Evolutionary conservation across 2,888 invertebrate genomes (phyloP).

Genomic region (Sicus ferrugineus): DNA sequence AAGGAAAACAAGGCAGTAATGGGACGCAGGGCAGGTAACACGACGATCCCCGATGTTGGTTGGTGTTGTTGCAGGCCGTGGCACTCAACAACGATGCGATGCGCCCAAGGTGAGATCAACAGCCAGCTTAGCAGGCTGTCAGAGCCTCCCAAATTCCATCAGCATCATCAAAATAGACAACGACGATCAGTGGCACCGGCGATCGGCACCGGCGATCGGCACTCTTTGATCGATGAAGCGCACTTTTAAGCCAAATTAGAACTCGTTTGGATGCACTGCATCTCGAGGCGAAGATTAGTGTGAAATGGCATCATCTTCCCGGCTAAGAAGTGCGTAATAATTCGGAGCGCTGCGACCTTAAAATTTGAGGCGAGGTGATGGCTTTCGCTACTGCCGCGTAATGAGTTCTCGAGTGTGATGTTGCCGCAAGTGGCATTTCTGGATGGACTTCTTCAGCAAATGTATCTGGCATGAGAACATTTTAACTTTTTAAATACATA

Average conservation of each 20-base stretch:
- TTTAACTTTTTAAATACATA: no score
- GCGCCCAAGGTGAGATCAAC: constrained; percentile 56
- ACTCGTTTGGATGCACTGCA: constrained; percentile 24
- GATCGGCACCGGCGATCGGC: constrained; percentile 15
- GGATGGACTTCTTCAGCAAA: no score
- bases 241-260: constrained; percentile 59
- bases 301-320: constrained; percentile 56
- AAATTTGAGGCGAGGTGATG: constrained; percentile 26
- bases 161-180: constrained; percentile 42
- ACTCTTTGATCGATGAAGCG: constrained; percentile 56
- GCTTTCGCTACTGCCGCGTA: constrained; percentile 36
- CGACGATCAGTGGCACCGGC: constrained; percentile 10
- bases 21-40: constrained; percentile 52
- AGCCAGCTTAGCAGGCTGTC: constrained; percentile 54
- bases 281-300: constrained; percentile 49
- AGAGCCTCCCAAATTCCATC: constrained; percentile 40
- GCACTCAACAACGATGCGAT: neutral
- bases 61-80: no score
- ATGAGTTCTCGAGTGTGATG: constrained; percentile 32
- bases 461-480: no score
- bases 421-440: no score
- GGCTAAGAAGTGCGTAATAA: constrained; percentile 28
- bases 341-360: constrained; percentile 4
- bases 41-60: no score
- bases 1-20: constrained; percentile 31